Evolutionary conservation across 2,113 vertebrate genomes (phyloP).

Genomic region (Scalopus aquaticus): DNA sequence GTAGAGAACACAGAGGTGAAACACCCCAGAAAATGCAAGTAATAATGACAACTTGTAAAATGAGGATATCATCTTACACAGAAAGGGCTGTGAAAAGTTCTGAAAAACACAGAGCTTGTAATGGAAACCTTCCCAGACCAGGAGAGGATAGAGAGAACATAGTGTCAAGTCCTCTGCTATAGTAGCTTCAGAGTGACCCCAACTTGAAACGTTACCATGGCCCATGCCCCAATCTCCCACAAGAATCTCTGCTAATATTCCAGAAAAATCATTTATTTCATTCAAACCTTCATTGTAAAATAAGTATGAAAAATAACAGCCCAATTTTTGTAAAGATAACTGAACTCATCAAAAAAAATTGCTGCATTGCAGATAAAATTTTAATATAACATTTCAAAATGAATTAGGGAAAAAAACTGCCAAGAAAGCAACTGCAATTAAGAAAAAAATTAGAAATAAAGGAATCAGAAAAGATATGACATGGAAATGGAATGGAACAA

Average conservation of each 20-base stretch:
- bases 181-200: neutral
- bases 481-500: neutral
- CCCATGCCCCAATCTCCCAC: neutral
- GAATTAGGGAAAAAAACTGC: neutral
- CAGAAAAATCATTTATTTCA: neutral
- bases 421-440: neutral
- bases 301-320: neutral
- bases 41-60: neutral
- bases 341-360: neutral
- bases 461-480: neutral
- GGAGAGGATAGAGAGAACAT: neutral
- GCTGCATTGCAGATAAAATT: neutral
- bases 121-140: neutral
- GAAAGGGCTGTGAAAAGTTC: neutral
- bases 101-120: neutral
- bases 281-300: neutral
- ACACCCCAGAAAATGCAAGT: neutral
- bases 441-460: neutral
- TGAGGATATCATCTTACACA: neutral
- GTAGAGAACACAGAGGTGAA: neutral
- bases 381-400: neutral
- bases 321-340: conserved; percentile 13
- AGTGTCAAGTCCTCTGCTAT: neutral
- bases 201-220: neutral
- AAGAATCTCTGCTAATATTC: neutral